phyloP scores from a whole-genome alignment of 2,888 invertebrate species.

The Odiellus spinosus region DNA sequence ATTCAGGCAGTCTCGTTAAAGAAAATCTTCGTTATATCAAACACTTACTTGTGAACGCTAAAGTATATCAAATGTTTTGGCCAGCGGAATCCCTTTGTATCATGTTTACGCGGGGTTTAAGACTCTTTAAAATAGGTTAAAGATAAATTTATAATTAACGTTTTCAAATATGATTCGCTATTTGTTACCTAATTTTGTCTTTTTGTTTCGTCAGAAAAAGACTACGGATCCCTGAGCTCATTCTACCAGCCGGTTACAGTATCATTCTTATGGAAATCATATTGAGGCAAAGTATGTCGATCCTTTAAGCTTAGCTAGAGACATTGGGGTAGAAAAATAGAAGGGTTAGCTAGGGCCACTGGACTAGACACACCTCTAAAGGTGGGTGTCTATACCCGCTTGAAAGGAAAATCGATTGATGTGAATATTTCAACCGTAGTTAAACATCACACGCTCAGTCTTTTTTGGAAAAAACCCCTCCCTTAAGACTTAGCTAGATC shows the following conservation, averaged over 20 bases:
- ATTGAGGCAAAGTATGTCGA: slow-evolving; percentile 17
- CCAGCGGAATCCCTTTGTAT: slow-evolving; percentile 18
- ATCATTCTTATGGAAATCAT: slow-evolving; percentile 11
- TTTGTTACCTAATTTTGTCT: background rate
- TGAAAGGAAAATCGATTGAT: too few species aligned
- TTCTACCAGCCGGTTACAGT: slow-evolving; percentile 16
- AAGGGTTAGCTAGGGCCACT: too few species aligned
- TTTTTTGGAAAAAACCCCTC: too few species aligned
- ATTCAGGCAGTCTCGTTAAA: background rate
- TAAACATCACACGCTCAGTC: too few species aligned
- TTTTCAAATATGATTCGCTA: background rate
- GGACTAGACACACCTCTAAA: too few species aligned
- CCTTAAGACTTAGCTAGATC: too few species aligned
- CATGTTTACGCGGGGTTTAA: slow-evolving; percentile 52
- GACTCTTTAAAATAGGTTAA: too few species aligned
- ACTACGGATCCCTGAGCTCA: slow-evolving; percentile 8
- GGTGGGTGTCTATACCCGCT: too few species aligned
- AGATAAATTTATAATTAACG: background rate
- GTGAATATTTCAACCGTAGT: too few species aligned
- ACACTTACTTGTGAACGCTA: slow-evolving; percentile 27
- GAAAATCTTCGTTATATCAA: slow-evolving; percentile 25
- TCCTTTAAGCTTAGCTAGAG: too few species aligned
- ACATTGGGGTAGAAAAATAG: too few species aligned
- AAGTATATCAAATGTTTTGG: slow-evolving; percentile 31
- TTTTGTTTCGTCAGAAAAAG: slow-evolving; percentile 10